phyloP scores from a whole-genome alignment of 2,797 vertebrate genomes.

The Psittacula derbiana region DNA sequence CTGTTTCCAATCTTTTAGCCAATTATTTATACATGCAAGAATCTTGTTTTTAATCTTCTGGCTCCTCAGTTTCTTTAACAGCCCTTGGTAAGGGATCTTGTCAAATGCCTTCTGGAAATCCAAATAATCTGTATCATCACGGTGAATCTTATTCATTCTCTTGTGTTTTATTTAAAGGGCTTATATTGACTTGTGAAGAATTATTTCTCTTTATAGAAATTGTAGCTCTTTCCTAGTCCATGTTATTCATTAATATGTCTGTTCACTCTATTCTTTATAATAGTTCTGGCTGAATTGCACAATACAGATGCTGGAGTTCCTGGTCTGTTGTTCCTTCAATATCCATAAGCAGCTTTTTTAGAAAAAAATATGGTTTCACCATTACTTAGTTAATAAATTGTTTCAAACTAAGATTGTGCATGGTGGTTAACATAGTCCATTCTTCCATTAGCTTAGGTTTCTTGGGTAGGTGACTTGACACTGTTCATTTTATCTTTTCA shows the following conservation, averaged over 20 bases:
- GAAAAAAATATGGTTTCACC: neutral
- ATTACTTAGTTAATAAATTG: neutral
- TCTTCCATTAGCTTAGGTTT: neutral
- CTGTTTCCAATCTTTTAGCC: slow-evolving; percentile 13
- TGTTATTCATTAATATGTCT: neutral
- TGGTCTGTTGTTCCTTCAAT: neutral
- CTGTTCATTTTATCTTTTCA: neutral
- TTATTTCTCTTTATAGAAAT: neutral
- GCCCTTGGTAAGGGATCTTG: slow-evolving; percentile 7
- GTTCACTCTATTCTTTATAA: neutral
- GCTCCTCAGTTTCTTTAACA: slow-evolving; percentile 16
- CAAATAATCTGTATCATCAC: slow-evolving; percentile 2
- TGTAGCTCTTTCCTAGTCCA: neutral
- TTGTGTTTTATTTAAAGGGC: neutral
- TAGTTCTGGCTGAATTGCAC: neutral
- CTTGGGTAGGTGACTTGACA: neutral
- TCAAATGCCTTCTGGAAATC: slow-evolving; percentile 11
- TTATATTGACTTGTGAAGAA: neutral
- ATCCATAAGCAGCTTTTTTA: neutral
- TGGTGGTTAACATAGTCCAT: neutral
- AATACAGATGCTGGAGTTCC: neutral
- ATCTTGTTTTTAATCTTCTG: slow-evolving; percentile 18
- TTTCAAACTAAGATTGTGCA: neutral
- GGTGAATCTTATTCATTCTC: neutral
- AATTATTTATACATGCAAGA: slow-evolving; percentile 30